Percentiles rank a stretch among this genome's conserved stretches.
phyloP scores from a whole-genome alignment of 2,113 vertebrate species.

The Zosterops japonicus region DNA sequence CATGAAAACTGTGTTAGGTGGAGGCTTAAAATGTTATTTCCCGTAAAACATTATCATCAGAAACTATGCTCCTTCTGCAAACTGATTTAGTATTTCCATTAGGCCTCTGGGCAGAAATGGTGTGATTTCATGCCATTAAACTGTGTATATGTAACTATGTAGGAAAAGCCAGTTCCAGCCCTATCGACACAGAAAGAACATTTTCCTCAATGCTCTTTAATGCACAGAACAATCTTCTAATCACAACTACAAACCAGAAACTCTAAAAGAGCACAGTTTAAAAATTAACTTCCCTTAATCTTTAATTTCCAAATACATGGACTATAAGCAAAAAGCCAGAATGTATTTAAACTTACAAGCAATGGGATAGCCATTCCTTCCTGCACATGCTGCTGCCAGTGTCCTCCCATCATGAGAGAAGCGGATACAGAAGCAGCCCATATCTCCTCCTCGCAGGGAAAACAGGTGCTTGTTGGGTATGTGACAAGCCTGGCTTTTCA shows the following conservation, averaged over 20 bases:
- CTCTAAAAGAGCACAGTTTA: background rate
- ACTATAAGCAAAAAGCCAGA: background rate
- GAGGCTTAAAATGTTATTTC: background rate
- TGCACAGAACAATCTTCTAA: background rate
- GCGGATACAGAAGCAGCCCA: conserved; percentile 87
- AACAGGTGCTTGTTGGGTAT: conserved; percentile 91
- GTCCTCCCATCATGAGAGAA: conserved; percentile 89
- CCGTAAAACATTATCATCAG: background rate
- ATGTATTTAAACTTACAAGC: conserved; percentile 76
- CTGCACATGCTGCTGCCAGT: conserved; percentile 90
- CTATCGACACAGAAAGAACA: background rate
- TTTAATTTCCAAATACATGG: background rate
- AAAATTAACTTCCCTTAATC: background rate
- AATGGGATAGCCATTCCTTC: conserved; percentile 89
- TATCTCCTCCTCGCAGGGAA: conserved; percentile 86
- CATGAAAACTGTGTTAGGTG: background rate
- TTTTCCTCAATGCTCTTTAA: background rate
- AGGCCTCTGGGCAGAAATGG: background rate
- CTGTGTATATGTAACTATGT: background rate
- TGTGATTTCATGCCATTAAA: background rate
- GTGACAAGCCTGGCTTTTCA: conserved; percentile 83
- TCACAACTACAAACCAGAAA: background rate
- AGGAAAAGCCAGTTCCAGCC: background rate
- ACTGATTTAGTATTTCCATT: background rate
- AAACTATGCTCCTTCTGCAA: background rate